Evolutionary conservation across 2,888 invertebrate species (phyloP), one percentile per base, ranked within the genome.

Genomic region (Periphyllus acericola): DNA sequence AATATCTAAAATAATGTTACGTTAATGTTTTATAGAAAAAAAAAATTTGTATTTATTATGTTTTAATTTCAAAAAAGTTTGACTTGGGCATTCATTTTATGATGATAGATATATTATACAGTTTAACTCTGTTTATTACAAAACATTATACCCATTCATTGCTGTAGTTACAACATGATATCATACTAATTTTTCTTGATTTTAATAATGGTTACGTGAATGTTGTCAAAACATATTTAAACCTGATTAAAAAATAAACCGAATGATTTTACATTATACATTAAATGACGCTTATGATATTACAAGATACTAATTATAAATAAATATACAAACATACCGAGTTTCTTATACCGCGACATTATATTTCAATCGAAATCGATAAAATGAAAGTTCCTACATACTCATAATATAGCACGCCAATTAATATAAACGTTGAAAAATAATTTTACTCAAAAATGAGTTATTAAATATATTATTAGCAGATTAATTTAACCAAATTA

Each of bases 201-300:
- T 66, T 66, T n/a, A 9, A n/a, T 79, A 36, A 66, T 60, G 25
- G 9, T 80, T 80, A 80, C 36, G 66, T 80, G 36, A 80, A 80
- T 52, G 21, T 52, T 52, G 52, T 36, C 80, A 66, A 80, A 66
- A 66, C n/a, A 36, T 66, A 80, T 40, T 66, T 36, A 3, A 66
- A 80, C 40, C 25, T 9, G 14, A 66, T 66, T 66, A 66, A 66
- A 66, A 66, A n/a, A 25, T 66, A 25, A 66, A n/a, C 19, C 3
- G n/a, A 25, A n/a, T 66, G n/a, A 66, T 66, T 66, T 11, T 5
- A 3, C 36, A 36, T n/a, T n/a, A n/a, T n/a, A n/a, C n/a, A 55
- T 55, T 11, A 55, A 66, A 66, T 66, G 21, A 17, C 25, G 25
- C 17, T 66, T 66, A 66, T 66, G 21, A 25, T 55, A 55, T 11